Evolutionary conservation across 2,797 vertebrate genomes (phyloP).

Genomic region (Rhinoraja longicauda): DNA sequence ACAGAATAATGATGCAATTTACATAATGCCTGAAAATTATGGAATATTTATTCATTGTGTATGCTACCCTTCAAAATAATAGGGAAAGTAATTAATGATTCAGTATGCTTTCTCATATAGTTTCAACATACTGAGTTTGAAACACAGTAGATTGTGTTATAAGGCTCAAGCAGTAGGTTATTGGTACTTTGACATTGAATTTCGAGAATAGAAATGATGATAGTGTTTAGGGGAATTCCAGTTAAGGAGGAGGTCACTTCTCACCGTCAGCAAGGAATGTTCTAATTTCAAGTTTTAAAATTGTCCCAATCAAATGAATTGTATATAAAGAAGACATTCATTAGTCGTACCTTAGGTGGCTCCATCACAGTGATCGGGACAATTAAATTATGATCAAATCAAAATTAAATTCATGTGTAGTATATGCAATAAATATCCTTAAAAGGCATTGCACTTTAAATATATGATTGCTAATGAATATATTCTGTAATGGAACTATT

Average conservation of each 20-base stretch:
- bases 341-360: background rate
- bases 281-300: background rate
- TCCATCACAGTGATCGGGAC: no score
- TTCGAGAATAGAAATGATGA: background rate
- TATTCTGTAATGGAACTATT: background rate
- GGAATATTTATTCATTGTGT: background rate
- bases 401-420: background rate
- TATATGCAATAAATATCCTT: background rate
- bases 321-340: background rate
- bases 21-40: background rate
- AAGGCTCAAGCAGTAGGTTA: background rate
- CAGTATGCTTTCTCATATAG: background rate
- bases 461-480: background rate
- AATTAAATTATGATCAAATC: background rate
- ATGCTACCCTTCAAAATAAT: background rate
- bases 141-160: background rate
- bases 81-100: no score
- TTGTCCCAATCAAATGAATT: background rate
- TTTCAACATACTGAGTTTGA: background rate
- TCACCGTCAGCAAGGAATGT: background rate
- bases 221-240: background rate
- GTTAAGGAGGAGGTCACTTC: background rate
- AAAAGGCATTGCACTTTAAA: background rate
- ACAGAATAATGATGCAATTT: background rate
- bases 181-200: background rate